Evolutionary conservation across 2,888 invertebrate genomes (phyloP).

Genomic region (Pedicia rivosa): DNA sequence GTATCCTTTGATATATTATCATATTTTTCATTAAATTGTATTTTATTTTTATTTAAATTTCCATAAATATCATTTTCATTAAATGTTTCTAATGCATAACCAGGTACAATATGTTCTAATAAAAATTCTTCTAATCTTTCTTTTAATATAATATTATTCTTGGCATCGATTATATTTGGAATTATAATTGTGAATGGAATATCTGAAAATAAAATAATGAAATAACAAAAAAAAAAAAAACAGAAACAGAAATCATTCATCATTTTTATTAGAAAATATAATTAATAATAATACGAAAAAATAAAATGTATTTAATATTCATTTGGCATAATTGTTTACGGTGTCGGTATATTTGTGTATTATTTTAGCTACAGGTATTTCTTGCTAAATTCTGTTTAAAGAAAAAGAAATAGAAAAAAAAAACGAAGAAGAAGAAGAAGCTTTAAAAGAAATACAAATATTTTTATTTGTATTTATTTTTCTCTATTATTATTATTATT

Average conservation of each 20-base stretch:
- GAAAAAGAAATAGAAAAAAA: no score
- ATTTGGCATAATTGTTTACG: no score
- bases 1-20: slow-evolving; percentile 24
- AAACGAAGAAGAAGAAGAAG: no score
- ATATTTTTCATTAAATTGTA: slow-evolving; percentile 28
- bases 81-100: slow-evolving; percentile 34
- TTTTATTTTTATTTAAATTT: slow-evolving; percentile 32
- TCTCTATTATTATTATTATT: no score
- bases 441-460: no score
- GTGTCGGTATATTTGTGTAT: no score
- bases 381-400: no score
- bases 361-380: no score
- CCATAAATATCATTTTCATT: slow-evolving; percentile 32
- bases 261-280: no score
- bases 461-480: no score
- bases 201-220: slow-evolving; percentile 29
- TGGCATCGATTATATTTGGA: slow-evolving; percentile 34
- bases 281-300: no score
- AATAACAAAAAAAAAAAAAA: background rate
- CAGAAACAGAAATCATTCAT: background rate
- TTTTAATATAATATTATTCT: background rate
- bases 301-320: no score
- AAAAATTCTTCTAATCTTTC: slow-evolving; percentile 28
- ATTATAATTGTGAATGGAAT: slow-evolving; percentile 42
- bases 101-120: slow-evolving; percentile 42